These are phyloP conservation scores for Nymphalis urticae DNA, from an alignment of 2,888 invertebrate species.

Conservation along the genomic window DNA sequence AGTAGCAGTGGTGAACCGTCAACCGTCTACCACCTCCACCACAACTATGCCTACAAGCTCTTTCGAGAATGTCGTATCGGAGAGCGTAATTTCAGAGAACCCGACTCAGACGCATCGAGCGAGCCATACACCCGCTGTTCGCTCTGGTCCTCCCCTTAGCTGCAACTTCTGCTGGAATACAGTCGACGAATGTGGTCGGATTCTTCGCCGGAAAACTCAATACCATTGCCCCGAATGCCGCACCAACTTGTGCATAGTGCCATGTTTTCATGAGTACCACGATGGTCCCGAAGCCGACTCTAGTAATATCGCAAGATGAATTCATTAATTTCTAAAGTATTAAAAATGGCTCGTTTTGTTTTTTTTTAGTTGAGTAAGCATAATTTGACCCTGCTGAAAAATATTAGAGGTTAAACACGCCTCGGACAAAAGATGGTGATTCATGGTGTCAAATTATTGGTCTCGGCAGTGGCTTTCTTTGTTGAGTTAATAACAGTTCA, in stretches of 20 bases:
- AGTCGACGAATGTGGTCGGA: slow-evolving; percentile 90
- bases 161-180: slow-evolving; percentile 97
- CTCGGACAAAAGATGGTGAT: background rate
- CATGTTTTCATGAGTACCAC: slow-evolving; percentile 93
- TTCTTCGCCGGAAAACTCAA: slow-evolving; percentile 91
- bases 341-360: background rate
- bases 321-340: background rate
- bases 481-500: background rate
- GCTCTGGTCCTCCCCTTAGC: slow-evolving; percentile 91
- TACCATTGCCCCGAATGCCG: slow-evolving; percentile 95
- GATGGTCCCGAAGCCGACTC: slow-evolving; percentile 76
- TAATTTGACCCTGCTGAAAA: background rate
- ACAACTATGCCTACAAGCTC: slow-evolving; percentile 33
- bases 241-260: slow-evolving; percentile 93
- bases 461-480: background rate
- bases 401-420: background rate
- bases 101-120: slow-evolving; percentile 74
- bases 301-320: slow-evolving; percentile 54
- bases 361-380: background rate
- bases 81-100: slow-evolving; percentile 2
- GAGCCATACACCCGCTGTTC: slow-evolving; percentile 90
- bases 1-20: slow-evolving; percentile 52
- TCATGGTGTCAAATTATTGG: background rate
- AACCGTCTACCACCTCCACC: slow-evolving; percentile 43
- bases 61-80: slow-evolving; percentile 19